Base-by-base conservation (phyloP, 2,113 vertebrate genomes). In the Grammomys dolichurus region DNA sequence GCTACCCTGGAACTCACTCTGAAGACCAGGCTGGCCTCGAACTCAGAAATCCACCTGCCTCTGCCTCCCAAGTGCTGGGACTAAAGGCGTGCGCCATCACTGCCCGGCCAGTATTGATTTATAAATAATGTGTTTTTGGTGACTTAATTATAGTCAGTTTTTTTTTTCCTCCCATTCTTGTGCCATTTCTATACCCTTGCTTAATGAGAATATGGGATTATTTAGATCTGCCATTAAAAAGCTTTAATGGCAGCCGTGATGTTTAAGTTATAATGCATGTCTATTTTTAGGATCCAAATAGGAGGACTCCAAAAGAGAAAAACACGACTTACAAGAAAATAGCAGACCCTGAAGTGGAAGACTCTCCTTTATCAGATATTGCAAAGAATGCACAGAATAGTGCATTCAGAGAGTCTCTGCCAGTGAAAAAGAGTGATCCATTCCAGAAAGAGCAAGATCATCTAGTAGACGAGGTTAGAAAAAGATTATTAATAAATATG, bases 401-500 rank as follows among this genome's bases (percentile, higher is more conserved):
- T 95, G 3, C 20, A 36, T 48, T 1, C 22, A 43, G 46, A 82
- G 65, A 1, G 3, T 67, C 67, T 94, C 46, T 92, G 60, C 81
- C 54, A 67, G 13, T 10, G 33, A 8, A 54, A 10, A 80, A 40
- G 36, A 16, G 60, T 58, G 63, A 98, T 36, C 9, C 12, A 28
- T 93, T 98, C 72, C 70, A 97, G 72, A 98, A 97, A 95, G 95
- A 96, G 84, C 95, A 80, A 96, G 98, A 98, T 51, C 91, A 97
- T 22, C 86, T 99, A 77, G 98, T 97, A 89, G 98, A 98, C 96
- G 92, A 98, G 98, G 99, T 99, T 94, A 97, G 72, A 96, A 93
- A 93, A 5, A 72, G 36, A 70, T 72, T 90, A 1, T 94, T 95
- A 75, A 93, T 89, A 87, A 89, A 22, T 73, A 58, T 75, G 51